These are phyloP conservation scores for human (Homo sapiens) DNA, from an alignment of 2,113 vertebrate species.

Conservation along the genomic window DNA sequence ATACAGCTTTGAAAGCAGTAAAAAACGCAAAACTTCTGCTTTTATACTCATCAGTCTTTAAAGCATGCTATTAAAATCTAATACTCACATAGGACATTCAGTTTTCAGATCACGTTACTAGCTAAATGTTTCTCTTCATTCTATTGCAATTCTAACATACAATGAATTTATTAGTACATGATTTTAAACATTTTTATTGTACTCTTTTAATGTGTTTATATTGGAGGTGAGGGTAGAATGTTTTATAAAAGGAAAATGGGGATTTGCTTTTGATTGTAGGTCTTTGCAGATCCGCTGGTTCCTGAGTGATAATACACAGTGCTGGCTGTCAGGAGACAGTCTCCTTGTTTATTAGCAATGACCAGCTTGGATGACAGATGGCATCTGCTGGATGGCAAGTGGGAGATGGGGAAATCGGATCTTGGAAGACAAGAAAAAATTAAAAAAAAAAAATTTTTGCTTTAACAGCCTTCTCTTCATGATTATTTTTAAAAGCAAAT, in stretches of 20 bases:
- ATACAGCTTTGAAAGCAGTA: conserved; percentile 71
- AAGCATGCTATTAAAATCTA: conserved; percentile 73
- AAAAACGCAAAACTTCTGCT: conserved; percentile 66
- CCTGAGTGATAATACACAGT: conserved; percentile 84
- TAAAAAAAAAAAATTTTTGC: conserved; percentile 52
- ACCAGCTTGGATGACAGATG: conserved; percentile 71
- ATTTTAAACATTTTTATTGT: conserved; percentile 74
- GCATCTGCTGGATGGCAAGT: conserved; percentile 69
- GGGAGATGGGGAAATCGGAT: conserved; percentile 73
- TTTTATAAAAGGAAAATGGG: conserved; percentile 69
- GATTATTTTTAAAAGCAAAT: conserved; percentile 79
- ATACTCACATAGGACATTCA: conserved; percentile 79
- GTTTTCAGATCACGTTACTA: conserved; percentile 76
- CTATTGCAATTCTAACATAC: conserved; percentile 60
- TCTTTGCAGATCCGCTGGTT: conserved; percentile 79
- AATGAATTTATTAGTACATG: conserved; percentile 62
- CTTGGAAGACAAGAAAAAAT: conserved; percentile 78
- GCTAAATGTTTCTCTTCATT: conserved; percentile 68
- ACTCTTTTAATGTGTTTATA: conserved; percentile 73
- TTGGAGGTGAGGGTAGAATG: conserved; percentile 76
- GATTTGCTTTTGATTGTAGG: conserved; percentile 70
- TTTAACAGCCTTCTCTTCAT: conserved; percentile 73
- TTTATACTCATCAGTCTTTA: conserved; percentile 67
- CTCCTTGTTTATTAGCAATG: conserved; percentile 73
- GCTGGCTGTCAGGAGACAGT: conserved; percentile 79